Evolutionary conservation across 2,113 vertebrate species (phyloP).

Genomic region (Colossoma macropomum): DNA sequence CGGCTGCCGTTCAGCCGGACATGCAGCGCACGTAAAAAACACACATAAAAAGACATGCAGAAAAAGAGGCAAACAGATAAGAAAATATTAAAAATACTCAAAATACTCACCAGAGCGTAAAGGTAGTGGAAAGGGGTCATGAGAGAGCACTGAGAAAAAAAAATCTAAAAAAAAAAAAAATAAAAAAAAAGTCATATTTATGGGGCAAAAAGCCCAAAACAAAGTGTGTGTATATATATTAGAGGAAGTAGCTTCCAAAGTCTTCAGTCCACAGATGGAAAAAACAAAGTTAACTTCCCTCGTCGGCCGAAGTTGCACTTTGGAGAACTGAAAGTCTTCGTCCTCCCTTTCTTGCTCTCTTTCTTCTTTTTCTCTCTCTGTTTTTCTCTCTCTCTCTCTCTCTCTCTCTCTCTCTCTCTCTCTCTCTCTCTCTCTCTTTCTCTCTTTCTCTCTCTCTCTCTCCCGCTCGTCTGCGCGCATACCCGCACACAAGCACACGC

Average conservation of each 20-base stretch:
- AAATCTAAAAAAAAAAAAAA: constrained; percentile 34
- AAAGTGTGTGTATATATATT: neutral
- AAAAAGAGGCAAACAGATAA: neutral
- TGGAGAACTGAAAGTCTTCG: constrained; percentile 29
- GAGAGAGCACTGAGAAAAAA: neutral
- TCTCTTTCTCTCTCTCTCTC: neutral
- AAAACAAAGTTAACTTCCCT: constrained; percentile 44
- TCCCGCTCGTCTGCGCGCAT: neutral
- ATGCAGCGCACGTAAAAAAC: neutral
- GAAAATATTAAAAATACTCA: no score
- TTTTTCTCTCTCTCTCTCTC: constrained; percentile 2
- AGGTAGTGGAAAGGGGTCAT: neutral
- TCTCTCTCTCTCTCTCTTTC: neutral
- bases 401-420: neutral
- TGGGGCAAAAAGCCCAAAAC: constrained; percentile 16
- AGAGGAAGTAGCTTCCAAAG: constrained; percentile 55
- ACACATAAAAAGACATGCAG: neutral
- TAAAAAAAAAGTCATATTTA: constrained; percentile 64
- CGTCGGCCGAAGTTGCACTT: constrained; percentile 5
- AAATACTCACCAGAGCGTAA: neutral
- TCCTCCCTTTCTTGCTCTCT: neutral
- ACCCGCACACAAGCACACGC: neutral
- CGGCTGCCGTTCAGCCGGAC: neutral
- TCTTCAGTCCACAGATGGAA: constrained; percentile 12
- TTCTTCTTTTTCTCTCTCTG: neutral